Conservation (phyloP, 2,113 vertebrate genomes). For the Lepus timidus region DNA sequence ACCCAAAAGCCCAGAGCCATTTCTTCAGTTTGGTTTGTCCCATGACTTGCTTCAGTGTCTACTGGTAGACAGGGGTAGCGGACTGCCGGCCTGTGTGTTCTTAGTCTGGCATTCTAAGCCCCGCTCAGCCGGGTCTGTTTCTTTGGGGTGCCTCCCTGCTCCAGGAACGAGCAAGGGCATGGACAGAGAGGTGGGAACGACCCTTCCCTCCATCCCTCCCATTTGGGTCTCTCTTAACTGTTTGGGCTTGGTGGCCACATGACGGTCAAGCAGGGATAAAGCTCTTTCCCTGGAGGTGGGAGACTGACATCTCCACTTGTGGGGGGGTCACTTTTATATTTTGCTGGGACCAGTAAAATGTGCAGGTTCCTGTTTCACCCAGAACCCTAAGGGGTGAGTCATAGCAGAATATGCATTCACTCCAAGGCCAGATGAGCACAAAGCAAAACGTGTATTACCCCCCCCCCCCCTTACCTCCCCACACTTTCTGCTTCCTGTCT, state of each 20-base stretch:
- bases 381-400: neutral
- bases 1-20: neutral
- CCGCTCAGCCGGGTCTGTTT: neutral
- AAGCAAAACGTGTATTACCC: neutral
- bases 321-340: neutral
- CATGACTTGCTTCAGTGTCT: neutral
- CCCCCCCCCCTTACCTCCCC: too few relatives aligned
- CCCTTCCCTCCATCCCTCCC: neutral
- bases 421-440: neutral
- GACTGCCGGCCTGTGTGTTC: neutral
- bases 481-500: neutral
- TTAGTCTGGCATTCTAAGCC: neutral
- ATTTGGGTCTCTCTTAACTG: neutral
- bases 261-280: accelerated
- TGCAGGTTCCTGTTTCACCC: neutral
- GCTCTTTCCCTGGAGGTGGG: too few relatives aligned
- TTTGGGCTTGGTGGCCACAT: neutral
- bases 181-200: neutral
- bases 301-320: neutral
- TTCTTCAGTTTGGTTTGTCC: neutral
- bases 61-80: neutral
- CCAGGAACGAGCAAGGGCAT: neutral
- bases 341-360: neutral
- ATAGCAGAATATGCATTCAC: neutral
- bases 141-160: neutral